Conservation (phyloP, 2,888 invertebrate genomes). For the Drosophila antonietae region DNA sequence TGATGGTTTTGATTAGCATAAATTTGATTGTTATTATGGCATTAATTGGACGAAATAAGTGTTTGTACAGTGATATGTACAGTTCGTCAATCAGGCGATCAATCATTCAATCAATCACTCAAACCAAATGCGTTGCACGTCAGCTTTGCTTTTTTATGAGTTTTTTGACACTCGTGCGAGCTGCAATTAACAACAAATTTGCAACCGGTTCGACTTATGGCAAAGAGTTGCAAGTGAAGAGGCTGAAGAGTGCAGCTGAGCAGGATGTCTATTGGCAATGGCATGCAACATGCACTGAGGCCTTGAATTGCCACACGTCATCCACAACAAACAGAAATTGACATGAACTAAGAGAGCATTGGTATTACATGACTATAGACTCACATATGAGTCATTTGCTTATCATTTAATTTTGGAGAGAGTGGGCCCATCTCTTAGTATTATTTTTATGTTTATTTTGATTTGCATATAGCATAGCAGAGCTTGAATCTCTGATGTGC, state of each 20-base stretch:
- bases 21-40: constrained; percentile 56
- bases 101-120: constrained; percentile 55
- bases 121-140: constrained; percentile 39
- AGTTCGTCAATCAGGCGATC: constrained; percentile 59
- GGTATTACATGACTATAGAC: background rate
- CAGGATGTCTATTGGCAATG: background rate
- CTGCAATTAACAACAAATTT: constrained; percentile 66
- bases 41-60: constrained; percentile 57
- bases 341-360: background rate
- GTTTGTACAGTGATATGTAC: constrained; percentile 37
- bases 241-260: background rate
- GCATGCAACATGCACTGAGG: constrained; percentile 40
- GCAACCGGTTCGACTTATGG: constrained; percentile 33
- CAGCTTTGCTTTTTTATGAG: constrained; percentile 37
- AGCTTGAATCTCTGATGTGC: background rate
- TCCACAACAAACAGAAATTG: constrained; percentile 24
- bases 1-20: constrained; percentile 68
- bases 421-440: background rate
- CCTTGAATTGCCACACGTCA: constrained; percentile 27
- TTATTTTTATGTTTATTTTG: background rate
- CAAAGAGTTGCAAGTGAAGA: background rate
- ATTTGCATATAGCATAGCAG: too few species aligned
- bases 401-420: background rate
- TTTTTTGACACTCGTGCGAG: constrained; percentile 56
- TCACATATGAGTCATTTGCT: too few species aligned